These are phyloP conservation scores for Miichthys miiuy DNA, from an alignment of 2,797 vertebrate genomes.

Conservation along the genomic window DNA sequence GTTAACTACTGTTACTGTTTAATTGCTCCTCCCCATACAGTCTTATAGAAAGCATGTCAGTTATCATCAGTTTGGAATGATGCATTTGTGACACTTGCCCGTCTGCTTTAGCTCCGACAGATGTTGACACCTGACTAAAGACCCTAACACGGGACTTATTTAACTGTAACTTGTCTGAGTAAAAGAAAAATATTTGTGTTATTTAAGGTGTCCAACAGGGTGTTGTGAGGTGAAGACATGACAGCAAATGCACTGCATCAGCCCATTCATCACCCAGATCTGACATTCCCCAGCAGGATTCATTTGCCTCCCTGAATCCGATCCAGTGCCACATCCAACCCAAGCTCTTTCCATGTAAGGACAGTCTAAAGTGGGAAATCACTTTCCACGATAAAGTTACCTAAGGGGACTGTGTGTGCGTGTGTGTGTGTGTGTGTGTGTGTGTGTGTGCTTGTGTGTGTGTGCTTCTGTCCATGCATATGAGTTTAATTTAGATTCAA, in stretches of 20 bases:
- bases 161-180: conserved; percentile 15
- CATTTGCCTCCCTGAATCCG: conserved; percentile 69
- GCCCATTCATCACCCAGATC: conserved; percentile 61
- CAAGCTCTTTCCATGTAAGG: conserved; percentile 83
- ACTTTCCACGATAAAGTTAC: conserved; percentile 73
- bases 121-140: not conserved
- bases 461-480: not conserved
- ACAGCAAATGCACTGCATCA: conserved; percentile 43
- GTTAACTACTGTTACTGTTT: conserved; percentile 44
- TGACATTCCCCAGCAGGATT: conserved; percentile 63
- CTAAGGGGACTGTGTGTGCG: conserved; percentile 38
- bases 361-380: conserved; percentile 77
- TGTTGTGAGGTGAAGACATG: conserved; percentile 58
- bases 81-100: not conserved
- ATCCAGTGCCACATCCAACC: conserved; percentile 72
- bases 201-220: conserved; percentile 32
- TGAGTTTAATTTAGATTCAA: conserved; percentile 7
- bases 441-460: conserved; percentile 2
- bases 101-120: not conserved
- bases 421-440: conserved; percentile 2
- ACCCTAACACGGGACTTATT: not conserved
- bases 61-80: conserved; percentile 10
- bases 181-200: conserved; percentile 28
- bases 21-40: conserved; percentile 7
- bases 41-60: conserved; percentile 31